Base-by-base conservation (phyloP, 2,888 invertebrate genomes). In the Crocallis elinguaria region DNA sequence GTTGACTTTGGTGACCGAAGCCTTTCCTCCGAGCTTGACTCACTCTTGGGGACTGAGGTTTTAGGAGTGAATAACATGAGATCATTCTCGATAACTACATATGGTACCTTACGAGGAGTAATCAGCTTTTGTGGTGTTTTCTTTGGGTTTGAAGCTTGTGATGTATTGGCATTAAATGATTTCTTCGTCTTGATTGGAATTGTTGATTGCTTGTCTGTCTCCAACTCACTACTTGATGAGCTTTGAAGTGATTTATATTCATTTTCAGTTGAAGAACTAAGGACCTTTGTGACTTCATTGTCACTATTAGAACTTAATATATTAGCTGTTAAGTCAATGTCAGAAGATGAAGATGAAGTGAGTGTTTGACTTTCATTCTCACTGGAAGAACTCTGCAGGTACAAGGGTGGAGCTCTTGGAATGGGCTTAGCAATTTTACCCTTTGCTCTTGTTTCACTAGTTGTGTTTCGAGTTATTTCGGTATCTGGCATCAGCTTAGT, bases 1-100 rank as follows among this genome's bases (percentile, higher is more conserved):
- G 37, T 61, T 11, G 69, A 67, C 49, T 79, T 82, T 0, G 89
- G 86, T n/a, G 88, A 85, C 3, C 86, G 57, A 0, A 89, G 67
- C 42, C 69, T 79, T 49, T 88, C 85, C 43, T 88, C 86, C 0
- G 86, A 84, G 29, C 74, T 80, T 0, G 85, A 91, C 60, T 84
- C 88, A 64, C 85, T 87, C 55, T 79, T 85, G 1, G 87, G 86
- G 13, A 85, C 62, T 2, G 19, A 4, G 8, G 36, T 57, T 12
- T 21, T 42, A 8, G 50, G 45, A 38, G 42, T 46, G 21, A 21
- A 21, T 0, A 19, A 1, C 23, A 8, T 23, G 1, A 23, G 6
- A 1, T 23, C 23, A 3, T 6, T 8, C 2, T 6, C 23, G 1
- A 23, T 23, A 23, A 8, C 6, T 23, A 23, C 1, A 6, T 8